Evolutionary conservation across 1,140 invertebrate genomes (phyloP), one percentile per base, ranked within the genome.

Genomic region (Ylistrum balloti): DNA sequence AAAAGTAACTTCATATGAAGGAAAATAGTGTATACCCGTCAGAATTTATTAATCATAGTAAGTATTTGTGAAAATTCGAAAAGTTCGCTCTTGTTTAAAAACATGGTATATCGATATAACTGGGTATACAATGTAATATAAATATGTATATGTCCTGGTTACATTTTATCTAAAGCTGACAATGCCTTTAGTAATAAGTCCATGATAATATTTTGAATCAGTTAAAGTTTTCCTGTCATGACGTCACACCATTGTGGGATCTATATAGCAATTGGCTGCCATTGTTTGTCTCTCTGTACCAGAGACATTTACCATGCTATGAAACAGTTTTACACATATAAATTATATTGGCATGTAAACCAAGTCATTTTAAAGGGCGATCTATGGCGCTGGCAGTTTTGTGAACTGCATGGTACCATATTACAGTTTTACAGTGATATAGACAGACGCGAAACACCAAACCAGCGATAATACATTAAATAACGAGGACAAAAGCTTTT

Each of bases 171-270:
- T 74, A n/a, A 74, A 28, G 7, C 56, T 74, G 28, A 74, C 56
- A 74, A 74, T n/a, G n/a, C 56, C 28, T 9, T 22, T n/a, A 74
- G 15, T n/a, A n/a, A n/a, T n/a, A n/a, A 45, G 56, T n/a, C 56
- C 0, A 74, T n/a, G 56, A 28, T 9, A 45, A 45, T 38, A 13
- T 13, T 45, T 45, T 74, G 56, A 74, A 74, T 74, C 20, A n/a
- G n/a, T 74, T 74, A 74, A 74, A 74, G 56, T 5, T 74, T 74
- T 74, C 56, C 56, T 74, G 56, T 74, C n/a, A 28, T 28, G 56
- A 74, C 56, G 56, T 74, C 56, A 74, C n/a, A 28, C 56, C 17
- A 74, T 74, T 74, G 56, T 74, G 13, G 1, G 56, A 74, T 74
- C 45, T 13, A 74, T 74, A 28, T n/a, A 38, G 35, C 56, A 74